These are phyloP conservation scores for Hypercompe scribonia DNA, from an alignment of 2,888 invertebrate genomes.

Conservation along the genomic window DNA sequence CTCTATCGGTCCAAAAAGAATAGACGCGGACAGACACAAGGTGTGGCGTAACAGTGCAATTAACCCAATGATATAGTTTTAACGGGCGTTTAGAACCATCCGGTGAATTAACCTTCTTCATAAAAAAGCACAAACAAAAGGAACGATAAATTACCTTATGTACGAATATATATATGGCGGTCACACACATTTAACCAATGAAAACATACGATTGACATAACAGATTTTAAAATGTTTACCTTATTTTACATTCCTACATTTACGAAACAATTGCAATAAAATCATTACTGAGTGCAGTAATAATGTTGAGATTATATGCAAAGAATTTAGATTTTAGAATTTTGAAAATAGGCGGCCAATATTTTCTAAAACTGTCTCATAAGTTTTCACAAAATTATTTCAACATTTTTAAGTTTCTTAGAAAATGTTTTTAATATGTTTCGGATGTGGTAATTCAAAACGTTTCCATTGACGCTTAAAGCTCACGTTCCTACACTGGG, in stretches of 20 bases:
- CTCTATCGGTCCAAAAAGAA: slow-evolving; percentile 65
- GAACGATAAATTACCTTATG: neutral
- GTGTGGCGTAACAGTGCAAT: slow-evolving; percentile 22
- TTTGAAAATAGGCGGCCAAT: no score
- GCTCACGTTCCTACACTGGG: no score
- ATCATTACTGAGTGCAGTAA: neutral
- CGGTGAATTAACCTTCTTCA: neutral
- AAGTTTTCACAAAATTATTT: neutral
- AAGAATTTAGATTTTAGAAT: no score
- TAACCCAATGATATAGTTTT: slow-evolving; percentile 1
- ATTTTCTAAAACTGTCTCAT: neutral
- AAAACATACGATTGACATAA: neutral
- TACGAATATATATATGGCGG: neutral
- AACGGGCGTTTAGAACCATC: neutral
- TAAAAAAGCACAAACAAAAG: neutral
- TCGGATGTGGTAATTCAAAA: no score
- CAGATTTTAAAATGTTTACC: neutral
- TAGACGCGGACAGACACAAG: slow-evolving; percentile 48
- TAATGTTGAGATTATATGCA: neutral
- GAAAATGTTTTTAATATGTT: no score
- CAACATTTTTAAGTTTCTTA: neutral
- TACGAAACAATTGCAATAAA: neutral
- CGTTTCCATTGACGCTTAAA: no score
- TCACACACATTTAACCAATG: neutral
- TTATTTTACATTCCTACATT: neutral